Conservation (phyloP, 2,797 vertebrate genomes). For the Pempheris klunzingeri region DNA sequence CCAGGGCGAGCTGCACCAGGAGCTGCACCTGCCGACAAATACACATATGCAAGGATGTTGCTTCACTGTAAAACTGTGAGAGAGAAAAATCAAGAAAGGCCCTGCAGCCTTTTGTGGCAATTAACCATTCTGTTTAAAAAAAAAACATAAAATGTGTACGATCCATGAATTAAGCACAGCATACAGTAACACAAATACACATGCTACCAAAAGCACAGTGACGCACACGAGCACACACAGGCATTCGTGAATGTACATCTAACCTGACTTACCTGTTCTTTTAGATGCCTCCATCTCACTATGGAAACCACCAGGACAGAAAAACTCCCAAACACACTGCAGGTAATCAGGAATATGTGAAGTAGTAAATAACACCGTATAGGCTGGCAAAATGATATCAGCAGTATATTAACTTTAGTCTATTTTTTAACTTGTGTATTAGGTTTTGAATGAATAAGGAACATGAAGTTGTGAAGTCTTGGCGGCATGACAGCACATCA, state of each 20-base stretch:
- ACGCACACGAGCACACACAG: not conserved
- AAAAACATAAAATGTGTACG: not conserved
- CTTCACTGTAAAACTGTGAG: not conserved
- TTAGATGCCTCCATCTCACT: constrained; percentile 76
- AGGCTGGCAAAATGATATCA: not conserved
- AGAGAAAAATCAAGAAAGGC: not conserved
- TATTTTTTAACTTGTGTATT: not conserved
- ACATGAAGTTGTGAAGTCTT: not conserved
- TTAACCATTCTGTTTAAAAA: not conserved
- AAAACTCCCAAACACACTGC: constrained; percentile 87
- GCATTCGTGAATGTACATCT: not conserved
- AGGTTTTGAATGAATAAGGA: not conserved
- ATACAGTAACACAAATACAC: not conserved
- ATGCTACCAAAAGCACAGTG: not conserved
- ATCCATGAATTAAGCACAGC: not conserved
- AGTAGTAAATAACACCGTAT: not conserved
- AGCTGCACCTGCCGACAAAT: constrained; percentile 81
- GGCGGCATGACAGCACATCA: not conserved
- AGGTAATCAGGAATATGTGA: constrained; percentile 43
- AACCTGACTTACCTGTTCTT: constrained; percentile 80
- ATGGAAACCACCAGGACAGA: constrained; percentile 85
- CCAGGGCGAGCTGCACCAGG: constrained; percentile 86
- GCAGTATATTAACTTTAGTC: not conserved
- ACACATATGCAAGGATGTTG: not conserved
- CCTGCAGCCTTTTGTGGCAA: not conserved